These are phyloP conservation scores for Emydoidea blandingii DNA, from an alignment of 2,797 vertebrate genomes.

Conservation along the genomic window DNA sequence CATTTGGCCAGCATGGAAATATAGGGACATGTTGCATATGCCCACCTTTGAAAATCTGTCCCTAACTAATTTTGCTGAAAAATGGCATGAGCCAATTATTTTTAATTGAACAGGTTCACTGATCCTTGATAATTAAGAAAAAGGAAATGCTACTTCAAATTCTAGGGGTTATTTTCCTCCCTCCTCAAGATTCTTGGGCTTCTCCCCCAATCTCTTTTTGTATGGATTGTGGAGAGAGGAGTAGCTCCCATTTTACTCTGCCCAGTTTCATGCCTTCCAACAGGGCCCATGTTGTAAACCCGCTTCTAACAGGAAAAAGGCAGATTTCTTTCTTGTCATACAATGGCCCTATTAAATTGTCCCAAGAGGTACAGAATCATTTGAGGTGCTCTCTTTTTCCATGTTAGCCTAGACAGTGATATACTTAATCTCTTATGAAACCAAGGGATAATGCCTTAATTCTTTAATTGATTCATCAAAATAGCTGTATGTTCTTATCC, in stretches of 20 bases:
- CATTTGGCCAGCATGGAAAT: not conserved
- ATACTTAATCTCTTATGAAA: not conserved
- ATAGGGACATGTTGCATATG: not conserved
- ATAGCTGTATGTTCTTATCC: not conserved
- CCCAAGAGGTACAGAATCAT: not conserved
- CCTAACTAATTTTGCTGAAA: not conserved
- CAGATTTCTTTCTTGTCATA: not conserved
- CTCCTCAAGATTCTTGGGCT: no score
- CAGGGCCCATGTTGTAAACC: not conserved
- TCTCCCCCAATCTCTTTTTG: no score
- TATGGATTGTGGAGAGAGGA: no score
- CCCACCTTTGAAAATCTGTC: not conserved
- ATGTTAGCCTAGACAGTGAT: not conserved
- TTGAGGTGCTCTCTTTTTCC: not conserved
- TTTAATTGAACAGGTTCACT: not conserved
- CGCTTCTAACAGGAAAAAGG: not conserved
- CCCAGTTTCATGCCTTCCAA: no score
- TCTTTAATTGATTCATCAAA: not conserved
- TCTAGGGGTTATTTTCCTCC: no score
- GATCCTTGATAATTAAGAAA: not conserved
- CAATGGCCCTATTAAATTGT: not conserved
- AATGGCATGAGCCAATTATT: not conserved
- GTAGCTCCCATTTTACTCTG: no score
- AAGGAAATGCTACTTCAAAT: no score
- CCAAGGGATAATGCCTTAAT: not conserved